These are phyloP conservation scores for Promerops cafer DNA, from an alignment of 2,113 vertebrate species.

Conservation along the genomic window DNA sequence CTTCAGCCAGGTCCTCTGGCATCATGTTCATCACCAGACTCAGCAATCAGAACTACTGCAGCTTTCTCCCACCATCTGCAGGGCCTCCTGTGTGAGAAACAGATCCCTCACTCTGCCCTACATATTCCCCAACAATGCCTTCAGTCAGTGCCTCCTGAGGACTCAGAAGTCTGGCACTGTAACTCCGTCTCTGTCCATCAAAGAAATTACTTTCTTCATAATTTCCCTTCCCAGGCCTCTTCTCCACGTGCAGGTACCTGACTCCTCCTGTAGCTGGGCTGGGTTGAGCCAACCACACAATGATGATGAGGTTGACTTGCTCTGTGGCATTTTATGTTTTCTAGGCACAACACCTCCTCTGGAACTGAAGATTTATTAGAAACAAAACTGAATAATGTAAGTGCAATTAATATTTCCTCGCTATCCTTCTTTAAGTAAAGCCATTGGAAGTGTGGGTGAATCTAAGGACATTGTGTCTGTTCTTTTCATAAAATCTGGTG, in stretches of 20 bases:
- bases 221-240: not conserved
- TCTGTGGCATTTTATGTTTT: not conserved
- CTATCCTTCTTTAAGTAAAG: not conserved
- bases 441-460: not conserved
- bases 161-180: not conserved
- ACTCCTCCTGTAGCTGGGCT: not conserved
- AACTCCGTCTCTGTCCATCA: not conserved
- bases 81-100: not conserved
- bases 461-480: not conserved
- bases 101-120: not conserved
- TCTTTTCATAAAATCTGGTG: not conserved
- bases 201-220: not conserved
- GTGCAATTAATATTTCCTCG: not conserved
- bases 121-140: not conserved
- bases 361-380: not conserved
- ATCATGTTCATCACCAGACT: not conserved
- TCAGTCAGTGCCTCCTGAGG: not conserved
- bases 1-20: not conserved
- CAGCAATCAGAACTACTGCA: not conserved
- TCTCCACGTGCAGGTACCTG: not conserved
- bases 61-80: not conserved
- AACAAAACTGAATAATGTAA: not conserved
- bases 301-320: not conserved
- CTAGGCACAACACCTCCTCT: not conserved
- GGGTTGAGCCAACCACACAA: not conserved